Conservation (phyloP, 2,888 invertebrate genomes). For the Mythimna ferrago region DNA sequence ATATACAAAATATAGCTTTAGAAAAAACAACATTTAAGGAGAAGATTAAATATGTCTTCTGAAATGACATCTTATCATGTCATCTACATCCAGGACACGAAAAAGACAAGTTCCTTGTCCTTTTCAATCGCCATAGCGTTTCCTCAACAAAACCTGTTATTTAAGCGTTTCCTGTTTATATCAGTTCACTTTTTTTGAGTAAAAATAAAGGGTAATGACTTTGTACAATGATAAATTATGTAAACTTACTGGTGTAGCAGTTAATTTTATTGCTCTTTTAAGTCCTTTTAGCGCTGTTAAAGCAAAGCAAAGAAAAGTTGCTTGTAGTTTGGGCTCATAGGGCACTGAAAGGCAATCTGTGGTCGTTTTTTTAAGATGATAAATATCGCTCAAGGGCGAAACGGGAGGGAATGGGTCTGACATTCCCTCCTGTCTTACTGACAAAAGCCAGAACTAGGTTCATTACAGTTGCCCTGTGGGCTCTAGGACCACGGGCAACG, state of each 20-base stretch:
- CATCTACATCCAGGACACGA: constrained; percentile 5
- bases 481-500: too few species aligned
- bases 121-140: constrained; percentile 49
- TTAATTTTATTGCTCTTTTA: constrained; percentile 28
- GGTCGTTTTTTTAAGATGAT: too few species aligned
- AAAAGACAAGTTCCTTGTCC: constrained; percentile 37
- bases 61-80: constrained; percentile 7
- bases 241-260: constrained; percentile 34
- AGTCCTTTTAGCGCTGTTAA: constrained; percentile 10
- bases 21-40: background rate
- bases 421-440: too few species aligned
- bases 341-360: background rate
- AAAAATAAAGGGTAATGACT: constrained; percentile 53
- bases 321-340: background rate
- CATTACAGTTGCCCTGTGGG: too few species aligned
- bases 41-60: background rate
- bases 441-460: too few species aligned
- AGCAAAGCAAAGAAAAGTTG: background rate
- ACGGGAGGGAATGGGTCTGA: too few species aligned
- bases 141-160: constrained; percentile 60
- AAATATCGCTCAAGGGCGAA: too few species aligned
- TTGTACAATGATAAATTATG: constrained; percentile 46
- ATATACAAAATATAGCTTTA: background rate
- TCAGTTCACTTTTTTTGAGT: constrained; percentile 42
- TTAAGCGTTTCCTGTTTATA: constrained; percentile 57